A percentile compares a stretch with the other conserved stretches of the same genome.
These are phyloP conservation scores for Watsonalla cultraria DNA, from an alignment of 2,888 invertebrate genomes.

Conservation along the genomic window DNA sequence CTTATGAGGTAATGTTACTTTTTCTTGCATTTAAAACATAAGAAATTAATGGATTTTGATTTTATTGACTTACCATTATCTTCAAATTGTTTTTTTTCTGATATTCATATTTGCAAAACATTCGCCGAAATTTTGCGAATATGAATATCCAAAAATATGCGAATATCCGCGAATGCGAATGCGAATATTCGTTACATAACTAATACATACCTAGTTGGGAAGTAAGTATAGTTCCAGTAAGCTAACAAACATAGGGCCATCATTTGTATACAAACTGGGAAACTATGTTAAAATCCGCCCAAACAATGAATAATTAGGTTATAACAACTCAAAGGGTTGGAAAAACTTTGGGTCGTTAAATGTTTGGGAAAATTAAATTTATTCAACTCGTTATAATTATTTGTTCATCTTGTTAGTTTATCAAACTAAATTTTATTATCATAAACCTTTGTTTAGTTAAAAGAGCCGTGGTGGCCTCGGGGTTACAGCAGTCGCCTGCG, in stretches of 20 bases:
- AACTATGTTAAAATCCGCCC: conserved; percentile 2
- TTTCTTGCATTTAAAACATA: too few species aligned
- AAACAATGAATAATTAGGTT: conserved; percentile 15
- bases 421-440: conserved; percentile 5
- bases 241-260: neutral
- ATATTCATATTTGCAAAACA: too few species aligned
- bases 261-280: neutral
- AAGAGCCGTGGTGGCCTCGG: neutral
- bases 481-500: too few species aligned
- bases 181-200: too few species aligned
- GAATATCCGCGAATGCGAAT: too few species aligned
- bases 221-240: neutral
- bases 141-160: too few species aligned
- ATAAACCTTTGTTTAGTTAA: neutral
- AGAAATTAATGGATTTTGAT: too few species aligned
- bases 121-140: too few species aligned
- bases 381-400: conserved; percentile 15
- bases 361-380: conserved; percentile 16
- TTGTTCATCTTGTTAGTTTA: conserved; percentile 9
- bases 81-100: too few species aligned
- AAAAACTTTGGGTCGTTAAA: conserved; percentile 15
- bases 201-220: too few species aligned
- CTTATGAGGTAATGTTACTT: too few species aligned
- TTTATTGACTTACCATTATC: too few species aligned
- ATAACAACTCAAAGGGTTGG: conserved; percentile 7